Conservation (phyloP, 2,113 vertebrate genomes). For the Brachionichthys hirsutus region DNA sequence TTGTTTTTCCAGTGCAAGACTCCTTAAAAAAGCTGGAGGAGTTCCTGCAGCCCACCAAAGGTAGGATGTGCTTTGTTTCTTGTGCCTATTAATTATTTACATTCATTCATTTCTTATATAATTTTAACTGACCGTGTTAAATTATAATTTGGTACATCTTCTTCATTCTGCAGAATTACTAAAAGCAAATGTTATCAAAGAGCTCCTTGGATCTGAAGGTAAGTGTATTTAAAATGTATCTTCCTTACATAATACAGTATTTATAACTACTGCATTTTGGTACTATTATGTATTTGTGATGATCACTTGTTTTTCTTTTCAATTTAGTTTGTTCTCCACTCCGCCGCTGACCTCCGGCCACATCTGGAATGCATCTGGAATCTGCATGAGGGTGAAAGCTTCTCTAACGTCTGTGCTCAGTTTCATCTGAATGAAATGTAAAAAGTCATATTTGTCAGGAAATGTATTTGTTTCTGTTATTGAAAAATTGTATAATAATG, state of each 20-base stretch:
- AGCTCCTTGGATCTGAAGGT: constrained; percentile 90
- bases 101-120: not conserved
- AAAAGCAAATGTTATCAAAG: constrained; percentile 83
- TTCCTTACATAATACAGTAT: too few species aligned
- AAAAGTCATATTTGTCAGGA: too few species aligned
- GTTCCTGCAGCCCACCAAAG: constrained; percentile 87
- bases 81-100: not conserved
- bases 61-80: constrained; percentile 60
- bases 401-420: constrained; percentile 86
- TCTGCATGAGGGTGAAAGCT: constrained; percentile 89
- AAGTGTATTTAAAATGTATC: constrained; percentile 9
- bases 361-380: constrained; percentile 87
- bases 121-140: not conserved
- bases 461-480: too few species aligned
- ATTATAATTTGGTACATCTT: constrained; percentile 3
- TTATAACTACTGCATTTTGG: too few species aligned
- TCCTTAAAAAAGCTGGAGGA: constrained; percentile 88
- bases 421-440: too few species aligned
- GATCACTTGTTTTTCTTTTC: constrained; percentile 2
- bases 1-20: constrained; percentile 77
- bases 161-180: constrained; percentile 75
- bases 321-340: constrained; percentile 85
- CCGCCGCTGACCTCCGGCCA: constrained; percentile 82
- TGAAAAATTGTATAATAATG: too few species aligned
- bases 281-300: constrained; percentile 1